Evolutionary conservation across 2,113 vertebrate species (phyloP).

Genomic region (Mormyrus iriodes): DNA sequence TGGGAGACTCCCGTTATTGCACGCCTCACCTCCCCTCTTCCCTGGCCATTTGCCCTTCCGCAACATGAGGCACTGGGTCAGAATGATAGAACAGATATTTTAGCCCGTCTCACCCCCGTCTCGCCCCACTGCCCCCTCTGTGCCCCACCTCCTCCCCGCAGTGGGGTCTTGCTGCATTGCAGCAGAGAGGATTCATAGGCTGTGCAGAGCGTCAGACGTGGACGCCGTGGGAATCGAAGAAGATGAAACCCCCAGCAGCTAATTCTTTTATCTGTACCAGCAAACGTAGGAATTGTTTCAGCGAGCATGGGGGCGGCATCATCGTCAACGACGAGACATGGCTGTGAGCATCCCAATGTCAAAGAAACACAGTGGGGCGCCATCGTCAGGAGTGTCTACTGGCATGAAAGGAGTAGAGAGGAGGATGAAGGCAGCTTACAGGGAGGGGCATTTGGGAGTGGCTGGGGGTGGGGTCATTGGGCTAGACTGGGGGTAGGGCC

Average conservation of each 20-base stretch:
- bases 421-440: neutral
- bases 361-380: neutral
- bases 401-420: neutral
- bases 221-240: slow-evolving; percentile 21
- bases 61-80: neutral
- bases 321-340: neutral
- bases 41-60: neutral
- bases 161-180: slow-evolving; percentile 20
- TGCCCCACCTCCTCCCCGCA: neutral
- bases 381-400: neutral
- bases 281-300: slow-evolving; percentile 24
- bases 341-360: neutral
- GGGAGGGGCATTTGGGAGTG: neutral
- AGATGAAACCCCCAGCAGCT: slow-evolving; percentile 15
- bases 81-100: neutral
- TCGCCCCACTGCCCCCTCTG: neutral
- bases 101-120: neutral
- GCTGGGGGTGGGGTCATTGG: neutral
- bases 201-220: neutral
- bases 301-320: neutral
- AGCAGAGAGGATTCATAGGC: neutral
- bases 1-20: slow-evolving; percentile 35
- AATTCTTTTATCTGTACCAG: slow-evolving; percentile 17
- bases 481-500: neutral
- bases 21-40: neutral